phyloP scores from a whole-genome alignment of 2,113 vertebrate species.

The Cochlearius cochlearius region DNA sequence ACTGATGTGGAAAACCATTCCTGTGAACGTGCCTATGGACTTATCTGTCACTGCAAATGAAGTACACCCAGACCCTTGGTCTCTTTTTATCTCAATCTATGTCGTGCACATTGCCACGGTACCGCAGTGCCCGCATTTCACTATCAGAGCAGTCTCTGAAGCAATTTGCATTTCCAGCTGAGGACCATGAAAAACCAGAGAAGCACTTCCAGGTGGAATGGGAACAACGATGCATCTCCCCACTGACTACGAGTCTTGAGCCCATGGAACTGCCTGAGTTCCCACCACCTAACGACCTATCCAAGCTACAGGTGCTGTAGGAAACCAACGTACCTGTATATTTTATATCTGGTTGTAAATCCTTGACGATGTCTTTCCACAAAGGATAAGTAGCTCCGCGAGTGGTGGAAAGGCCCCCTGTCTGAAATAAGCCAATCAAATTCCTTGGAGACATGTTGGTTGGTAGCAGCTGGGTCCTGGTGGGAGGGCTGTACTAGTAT shows the following conservation, averaged over 20 bases:
- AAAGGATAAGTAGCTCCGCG: constrained; percentile 99
- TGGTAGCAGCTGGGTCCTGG: constrained; percentile 91
- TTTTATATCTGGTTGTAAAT: constrained; percentile 99
- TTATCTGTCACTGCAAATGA: background rate
- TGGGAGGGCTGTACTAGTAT: constrained; percentile 97
- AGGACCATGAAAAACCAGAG: background rate
- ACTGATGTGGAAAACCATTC: background rate
- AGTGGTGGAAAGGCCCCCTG: constrained; percentile 99
- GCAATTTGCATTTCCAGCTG: background rate
- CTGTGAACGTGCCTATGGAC: background rate
- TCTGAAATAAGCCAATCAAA: constrained; percentile 99
- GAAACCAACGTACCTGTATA: constrained; percentile 89
- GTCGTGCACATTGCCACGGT: background rate
- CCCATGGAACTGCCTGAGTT: background rate
- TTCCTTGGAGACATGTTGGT: constrained; percentile 99
- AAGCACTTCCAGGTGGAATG: background rate
- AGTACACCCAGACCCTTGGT: background rate
- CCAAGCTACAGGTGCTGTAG: background rate
- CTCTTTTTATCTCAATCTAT: background rate
- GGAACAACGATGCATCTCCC: background rate
- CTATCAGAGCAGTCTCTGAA: background rate
- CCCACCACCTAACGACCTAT: background rate
- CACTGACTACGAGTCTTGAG: background rate
- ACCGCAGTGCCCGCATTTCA: background rate
- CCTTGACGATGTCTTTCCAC: constrained; percentile 99